phyloP scores from a whole-genome alignment of 1,140 invertebrate species.

The Holcopasites calliopsidis region DNA sequence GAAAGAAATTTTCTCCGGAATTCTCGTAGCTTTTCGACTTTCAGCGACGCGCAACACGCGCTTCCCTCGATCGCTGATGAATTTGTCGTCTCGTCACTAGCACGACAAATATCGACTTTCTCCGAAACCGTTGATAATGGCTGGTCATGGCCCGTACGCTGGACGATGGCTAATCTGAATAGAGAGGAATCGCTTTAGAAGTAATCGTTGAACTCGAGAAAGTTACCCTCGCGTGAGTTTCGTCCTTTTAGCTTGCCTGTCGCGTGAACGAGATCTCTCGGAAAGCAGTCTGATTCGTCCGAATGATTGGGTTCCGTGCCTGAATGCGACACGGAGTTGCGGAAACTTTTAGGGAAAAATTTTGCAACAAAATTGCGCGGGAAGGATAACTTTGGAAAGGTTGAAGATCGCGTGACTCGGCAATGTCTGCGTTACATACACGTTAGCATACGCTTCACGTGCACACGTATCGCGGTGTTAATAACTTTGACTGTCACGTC shows the following conservation, averaged over 20 bases:
- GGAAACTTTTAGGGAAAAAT: too few species aligned
- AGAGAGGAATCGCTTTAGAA: too few species aligned
- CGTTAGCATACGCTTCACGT: background rate
- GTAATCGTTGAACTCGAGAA: background rate
- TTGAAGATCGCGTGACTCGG: slow-evolving; percentile 9
- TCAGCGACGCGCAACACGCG: too few species aligned
- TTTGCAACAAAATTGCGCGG: background rate
- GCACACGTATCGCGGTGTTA: background rate
- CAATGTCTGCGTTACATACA: background rate
- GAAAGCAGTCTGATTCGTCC: too few species aligned
- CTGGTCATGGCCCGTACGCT: background rate
- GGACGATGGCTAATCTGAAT: background rate
- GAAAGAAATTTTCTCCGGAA: background rate
- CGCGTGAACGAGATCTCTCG: background rate
- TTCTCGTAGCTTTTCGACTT: background rate
- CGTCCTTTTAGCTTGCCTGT: background rate
- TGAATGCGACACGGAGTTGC: background rate
- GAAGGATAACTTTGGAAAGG: background rate
- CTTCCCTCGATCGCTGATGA: background rate
- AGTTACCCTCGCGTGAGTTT: background rate
- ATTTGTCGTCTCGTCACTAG: background rate
- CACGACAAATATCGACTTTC: background rate
- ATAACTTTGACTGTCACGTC: slow-evolving; percentile 14
- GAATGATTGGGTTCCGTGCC: background rate
- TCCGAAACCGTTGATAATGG: background rate